Conservation (phyloP, 2,797 vertebrate species). For the Sebastes flavidus region DNA sequence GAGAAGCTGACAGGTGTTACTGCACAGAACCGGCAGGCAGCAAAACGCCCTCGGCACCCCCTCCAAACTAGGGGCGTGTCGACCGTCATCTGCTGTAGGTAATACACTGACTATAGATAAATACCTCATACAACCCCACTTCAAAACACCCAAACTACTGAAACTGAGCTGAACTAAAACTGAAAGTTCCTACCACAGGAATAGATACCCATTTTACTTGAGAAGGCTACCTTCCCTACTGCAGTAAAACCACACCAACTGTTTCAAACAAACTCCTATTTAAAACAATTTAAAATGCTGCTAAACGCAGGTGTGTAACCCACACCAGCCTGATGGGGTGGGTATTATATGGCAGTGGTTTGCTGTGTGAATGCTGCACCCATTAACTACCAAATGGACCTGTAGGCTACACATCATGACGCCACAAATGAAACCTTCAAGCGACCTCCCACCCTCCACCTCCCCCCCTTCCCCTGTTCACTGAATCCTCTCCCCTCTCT, state of each 20-base stretch:
- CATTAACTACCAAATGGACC: neutral
- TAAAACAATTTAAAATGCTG: neutral
- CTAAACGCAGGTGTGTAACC: neutral
- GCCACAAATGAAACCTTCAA: conserved; percentile 8
- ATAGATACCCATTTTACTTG: neutral
- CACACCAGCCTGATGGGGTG: neutral
- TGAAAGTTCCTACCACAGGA: neutral
- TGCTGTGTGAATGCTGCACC: conserved; percentile 7
- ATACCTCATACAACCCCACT: too few species aligned
- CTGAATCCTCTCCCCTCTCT: conserved; percentile 81
- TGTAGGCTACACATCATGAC: neutral
- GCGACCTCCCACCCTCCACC: neutral
- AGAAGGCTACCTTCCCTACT: neutral
- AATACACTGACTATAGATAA: too few species aligned
- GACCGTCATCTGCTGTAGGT: too few species aligned
- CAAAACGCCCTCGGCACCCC: too few species aligned
- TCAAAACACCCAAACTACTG: neutral
- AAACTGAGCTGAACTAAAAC: neutral
- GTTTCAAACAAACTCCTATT: neutral
- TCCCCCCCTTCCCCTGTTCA: conserved; percentile 50
- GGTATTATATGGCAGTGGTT: neutral
- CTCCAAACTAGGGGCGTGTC: too few species aligned
- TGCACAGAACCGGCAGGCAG: too few species aligned
- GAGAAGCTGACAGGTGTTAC: too few species aligned
- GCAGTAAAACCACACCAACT: neutral